phyloP scores from a whole-genome alignment of 2,113 vertebrate species.

The Terrapene triunguis region DNA sequence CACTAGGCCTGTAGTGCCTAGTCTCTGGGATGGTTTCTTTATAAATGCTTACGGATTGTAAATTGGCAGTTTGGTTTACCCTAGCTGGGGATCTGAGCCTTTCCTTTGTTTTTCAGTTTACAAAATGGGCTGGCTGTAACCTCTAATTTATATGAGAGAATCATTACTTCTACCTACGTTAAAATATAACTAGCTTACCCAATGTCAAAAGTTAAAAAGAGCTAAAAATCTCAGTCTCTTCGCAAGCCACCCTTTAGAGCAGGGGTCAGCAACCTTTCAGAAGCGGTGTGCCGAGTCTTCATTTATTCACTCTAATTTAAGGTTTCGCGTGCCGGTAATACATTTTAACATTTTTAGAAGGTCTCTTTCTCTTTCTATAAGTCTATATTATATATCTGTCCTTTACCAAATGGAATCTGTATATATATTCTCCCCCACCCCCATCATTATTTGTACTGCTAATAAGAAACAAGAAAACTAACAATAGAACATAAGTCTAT shows the following conservation, averaged over 20 bases:
- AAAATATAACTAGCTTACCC: neutral
- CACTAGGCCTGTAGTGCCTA: neutral
- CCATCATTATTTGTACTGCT: too few species aligned
- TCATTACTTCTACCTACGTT: neutral
- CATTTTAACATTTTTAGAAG: too few species aligned
- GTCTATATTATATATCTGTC: too few species aligned
- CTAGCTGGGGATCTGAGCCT: neutral
- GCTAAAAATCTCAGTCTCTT: neutral
- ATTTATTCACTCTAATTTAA: too few species aligned
- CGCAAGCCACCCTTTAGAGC: neutral
- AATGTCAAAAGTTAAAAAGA: neutral
- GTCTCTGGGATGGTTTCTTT: fast-evolving
- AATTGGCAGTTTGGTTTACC: neutral
- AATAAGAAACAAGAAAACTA: too few species aligned
- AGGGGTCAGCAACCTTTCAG: too few species aligned
- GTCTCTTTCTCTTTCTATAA: too few species aligned
- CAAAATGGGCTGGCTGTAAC: neutral
- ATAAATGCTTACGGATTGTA: neutral
- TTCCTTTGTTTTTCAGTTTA: neutral
- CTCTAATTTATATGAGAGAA: neutral
- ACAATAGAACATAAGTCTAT: too few species aligned
- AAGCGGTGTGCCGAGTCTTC: too few species aligned
- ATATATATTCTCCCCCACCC: too few species aligned
- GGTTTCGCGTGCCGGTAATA: too few species aligned
- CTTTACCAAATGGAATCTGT: too few species aligned